Evolutionary conservation across 2,797 vertebrate genomes (phyloP), one percentile per base, ranked within the genome.

Genomic region (Anisognathus igniventris): DNA sequence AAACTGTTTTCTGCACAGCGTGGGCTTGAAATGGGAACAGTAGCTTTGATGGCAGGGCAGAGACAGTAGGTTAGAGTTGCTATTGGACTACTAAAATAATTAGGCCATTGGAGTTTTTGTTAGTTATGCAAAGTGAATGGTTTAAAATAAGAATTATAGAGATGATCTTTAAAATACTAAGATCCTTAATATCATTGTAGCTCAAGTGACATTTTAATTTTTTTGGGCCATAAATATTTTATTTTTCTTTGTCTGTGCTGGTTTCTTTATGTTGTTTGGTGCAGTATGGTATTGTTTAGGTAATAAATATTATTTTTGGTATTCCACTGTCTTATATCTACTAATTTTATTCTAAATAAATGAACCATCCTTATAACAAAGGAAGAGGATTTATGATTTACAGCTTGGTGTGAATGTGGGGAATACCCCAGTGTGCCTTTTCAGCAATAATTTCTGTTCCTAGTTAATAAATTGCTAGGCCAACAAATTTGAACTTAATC

Each of bases 401-500:
- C 30, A 64, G 15, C n/a, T 31, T 79, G 6, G 9, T 61, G 61
- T 10, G 20, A 71, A 61, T 71, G 56, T 79, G 33, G 42, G 48
- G 25, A 57, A 42, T 62, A 44, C 60, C 64, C 37, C 5, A 42
- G 65, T 81, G 48, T 58, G 10, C 50, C 33, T 88, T 93, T 66
- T 90, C 53, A 47, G 70, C 51, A 80, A 12, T 53, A 67, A 65
- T 90, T 83, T 86, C 48, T 68, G 56, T 87, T 57, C 24, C 44
- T 70, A 14, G 58, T 54, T 86, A 61, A 40, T 92, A 82, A 91
- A 91, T 40, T 70, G 31, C 42, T 58, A 61, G 60, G 68, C 47
- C 61, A 93, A 86, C 57, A 68, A 44, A 78, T 61, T 58, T 54
- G 53, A 91, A 81, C 78, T 91, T 94, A 77, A 77, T 95, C 31